A percentile compares a stretch with the other conserved stretches of the same genome.
These are phyloP conservation scores for Salvelinus fontinalis DNA, from an alignment of 2,113 vertebrate genomes.

Conservation along the genomic window DNA sequence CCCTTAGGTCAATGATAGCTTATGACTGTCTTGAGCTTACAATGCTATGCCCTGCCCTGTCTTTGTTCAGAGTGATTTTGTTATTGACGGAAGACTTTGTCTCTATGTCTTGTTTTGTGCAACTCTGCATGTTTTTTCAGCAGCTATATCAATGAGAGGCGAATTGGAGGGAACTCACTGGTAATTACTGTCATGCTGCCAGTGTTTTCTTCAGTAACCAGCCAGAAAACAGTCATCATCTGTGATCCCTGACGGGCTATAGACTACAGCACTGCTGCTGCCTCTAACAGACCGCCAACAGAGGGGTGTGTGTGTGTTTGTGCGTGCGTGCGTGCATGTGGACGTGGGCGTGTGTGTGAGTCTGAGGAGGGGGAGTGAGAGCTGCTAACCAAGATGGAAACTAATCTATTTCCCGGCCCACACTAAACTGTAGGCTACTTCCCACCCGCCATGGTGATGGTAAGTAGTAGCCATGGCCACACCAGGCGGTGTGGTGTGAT, in stretches of 20 bases:
- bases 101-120: neutral
- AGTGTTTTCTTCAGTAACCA: conserved; percentile 15
- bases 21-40: neutral
- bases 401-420: neutral
- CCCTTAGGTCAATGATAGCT: neutral
- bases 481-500: conserved; percentile 38
- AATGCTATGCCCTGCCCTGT: neutral
- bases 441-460: neutral
- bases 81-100: conserved; percentile 7
- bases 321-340: neutral
- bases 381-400: neutral
- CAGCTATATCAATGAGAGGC: conserved; percentile 17
- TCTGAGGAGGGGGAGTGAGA: conserved; percentile 8
- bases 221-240: conserved; percentile 36
- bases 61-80: neutral
- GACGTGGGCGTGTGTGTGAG: neutral
- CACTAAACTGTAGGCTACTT: neutral
- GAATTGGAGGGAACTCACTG: conserved; percentile 31
- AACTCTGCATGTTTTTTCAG: conserved; percentile 19
- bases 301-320: neutral
- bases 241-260: conserved; percentile 11
- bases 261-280: conserved; percentile 2
- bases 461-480: conserved; percentile 32
- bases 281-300: conserved; percentile 11
- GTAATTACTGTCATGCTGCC: conserved; percentile 42